These are phyloP conservation scores for Myotis pilosus DNA, from an alignment of 2,797 vertebrate species.

Conservation along the genomic window DNA sequence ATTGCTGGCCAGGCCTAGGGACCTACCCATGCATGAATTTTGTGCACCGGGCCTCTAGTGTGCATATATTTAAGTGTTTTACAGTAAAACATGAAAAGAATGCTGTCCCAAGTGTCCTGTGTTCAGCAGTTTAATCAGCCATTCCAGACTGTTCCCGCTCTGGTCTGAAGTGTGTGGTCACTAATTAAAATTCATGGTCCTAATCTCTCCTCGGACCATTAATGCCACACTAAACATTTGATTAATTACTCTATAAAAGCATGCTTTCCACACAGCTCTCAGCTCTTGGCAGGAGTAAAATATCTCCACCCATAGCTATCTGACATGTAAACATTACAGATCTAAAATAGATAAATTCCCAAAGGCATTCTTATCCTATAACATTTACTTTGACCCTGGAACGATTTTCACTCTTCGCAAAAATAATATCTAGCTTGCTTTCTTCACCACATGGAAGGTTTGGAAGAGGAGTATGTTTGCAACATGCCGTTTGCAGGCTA, in stretches of 20 bases:
- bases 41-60: neutral
- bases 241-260: slow-evolving; percentile 34
- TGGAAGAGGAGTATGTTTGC: neutral
- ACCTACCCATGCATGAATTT: no score
- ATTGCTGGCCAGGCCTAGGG: no score
- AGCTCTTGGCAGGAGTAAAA: slow-evolving; percentile 3
- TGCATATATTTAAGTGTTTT: neutral
- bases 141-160: neutral
- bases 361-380: neutral
- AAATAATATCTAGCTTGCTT: neutral
- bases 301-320: slow-evolving; percentile 13
- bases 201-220: neutral
- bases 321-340: slow-evolving; percentile 25
- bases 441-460: neutral
- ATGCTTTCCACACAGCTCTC: neutral
- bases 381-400: neutral
- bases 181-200: slow-evolving; percentile 46
- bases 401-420: neutral
- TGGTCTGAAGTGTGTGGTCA: neutral
- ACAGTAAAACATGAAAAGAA: slow-evolving; percentile 6
- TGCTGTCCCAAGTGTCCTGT: neutral
- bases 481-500: neutral
- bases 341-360: neutral
- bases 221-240: slow-evolving; percentile 44
- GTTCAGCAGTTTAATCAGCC: neutral